Base-by-base conservation (phyloP, 2,113 vertebrate genomes). In the Papio anubis region DNA sequence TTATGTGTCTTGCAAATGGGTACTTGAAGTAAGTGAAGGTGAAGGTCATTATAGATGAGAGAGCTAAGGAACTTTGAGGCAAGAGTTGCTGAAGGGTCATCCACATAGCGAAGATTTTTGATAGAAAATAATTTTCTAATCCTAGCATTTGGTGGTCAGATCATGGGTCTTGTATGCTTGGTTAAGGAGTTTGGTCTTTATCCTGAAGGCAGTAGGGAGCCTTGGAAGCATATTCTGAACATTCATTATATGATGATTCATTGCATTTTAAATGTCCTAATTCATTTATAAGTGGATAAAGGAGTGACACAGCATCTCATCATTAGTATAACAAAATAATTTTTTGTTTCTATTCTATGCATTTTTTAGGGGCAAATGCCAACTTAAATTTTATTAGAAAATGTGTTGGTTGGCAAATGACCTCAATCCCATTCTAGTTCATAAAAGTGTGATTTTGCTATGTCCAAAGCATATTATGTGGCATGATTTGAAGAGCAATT, bases 341-440 rank as follows among this genome's bases (percentile, higher is more conserved):
- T 21, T 80, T 52, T 52, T 35, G 17, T 20, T 50, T 79, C 23
- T 55, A 93, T 86, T 95, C 45, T 87, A 14, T 57, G 70, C 14
- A 40, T 80, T 20, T 82, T 80, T 90, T 84, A 92, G 48, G 23
- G 45, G 8, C 88, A 90, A 96, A 88, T 80, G 8, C 17, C 23
- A 66, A 76, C 43, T 88, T 85, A 45, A 91, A 3, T 88, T 96
- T 97, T 93, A 90, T 2, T 35, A 90, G 87, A 95, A 93, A 59
- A 38, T 43, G 10, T 38, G 0, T 52, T 94, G 76, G 89, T 95
- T 11, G n/a, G 17, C 80, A 40, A 95, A 73, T 86, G 70, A 73
- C 21, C 30, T 80, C 43, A 86, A 27, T 61, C 40, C 40, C 21
- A 82, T 38, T 4, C 40, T 16, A 38, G n/a, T 97, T 93, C 25